Evolutionary conservation across 2,888 invertebrate species (phyloP).

Genomic region (Netelia fuscicornis): DNA sequence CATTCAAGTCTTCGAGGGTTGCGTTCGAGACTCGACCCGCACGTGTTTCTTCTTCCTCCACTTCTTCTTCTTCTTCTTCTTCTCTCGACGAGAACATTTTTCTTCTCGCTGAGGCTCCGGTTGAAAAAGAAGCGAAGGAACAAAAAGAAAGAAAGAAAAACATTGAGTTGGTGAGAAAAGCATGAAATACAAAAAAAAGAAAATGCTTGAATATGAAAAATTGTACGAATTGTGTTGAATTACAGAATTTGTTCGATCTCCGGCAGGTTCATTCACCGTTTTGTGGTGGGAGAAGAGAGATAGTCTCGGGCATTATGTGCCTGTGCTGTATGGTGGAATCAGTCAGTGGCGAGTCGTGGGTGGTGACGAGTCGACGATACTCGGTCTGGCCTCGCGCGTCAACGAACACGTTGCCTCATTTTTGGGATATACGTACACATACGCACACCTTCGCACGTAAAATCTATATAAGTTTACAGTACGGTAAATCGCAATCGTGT

Average conservation of each 20-base stretch:
- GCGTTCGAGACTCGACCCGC: conserved; percentile 49
- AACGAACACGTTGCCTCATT: conserved; percentile 39
- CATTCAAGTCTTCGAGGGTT: conserved; percentile 63
- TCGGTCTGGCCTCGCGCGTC: conserved; percentile 62
- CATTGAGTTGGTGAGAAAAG: not conserved
- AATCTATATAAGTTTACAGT: not conserved
- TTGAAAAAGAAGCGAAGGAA: not conserved
- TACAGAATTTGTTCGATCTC: conserved; percentile 54
- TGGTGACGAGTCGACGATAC: conserved; percentile 81
- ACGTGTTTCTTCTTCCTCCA: conserved; percentile 61
- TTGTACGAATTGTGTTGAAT: conserved; percentile 28
- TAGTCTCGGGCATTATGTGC: conserved; percentile 82
- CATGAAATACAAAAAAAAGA: not conserved
- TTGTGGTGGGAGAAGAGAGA: conserved; percentile 84
- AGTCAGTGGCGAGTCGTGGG: conserved; percentile 84
- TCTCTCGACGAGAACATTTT: conserved; percentile 25
- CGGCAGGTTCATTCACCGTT: conserved; percentile 76
- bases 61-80: not conserved
- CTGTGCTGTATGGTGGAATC: conserved; percentile 80
- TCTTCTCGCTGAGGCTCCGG: not conserved
- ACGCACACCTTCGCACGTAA: not conserved
- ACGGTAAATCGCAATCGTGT: not conserved
- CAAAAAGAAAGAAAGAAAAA: not conserved
- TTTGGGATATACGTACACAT: not conserved
- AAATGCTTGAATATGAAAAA: not conserved